Evolutionary conservation across 2,888 invertebrate species (phyloP).

Genomic region (Trissoscelio sp.): DNA sequence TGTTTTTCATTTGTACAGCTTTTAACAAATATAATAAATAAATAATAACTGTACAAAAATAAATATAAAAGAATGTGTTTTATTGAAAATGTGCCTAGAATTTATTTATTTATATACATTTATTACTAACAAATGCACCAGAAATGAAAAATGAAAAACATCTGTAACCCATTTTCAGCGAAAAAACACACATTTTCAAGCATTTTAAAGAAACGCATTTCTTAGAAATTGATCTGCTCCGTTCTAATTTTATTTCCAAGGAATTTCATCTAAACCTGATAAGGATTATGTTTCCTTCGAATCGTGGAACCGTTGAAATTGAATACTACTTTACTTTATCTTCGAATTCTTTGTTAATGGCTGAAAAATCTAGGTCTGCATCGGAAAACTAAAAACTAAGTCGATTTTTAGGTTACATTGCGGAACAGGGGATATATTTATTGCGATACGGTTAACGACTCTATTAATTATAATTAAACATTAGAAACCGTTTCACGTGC

Average conservation of each 20-base stretch:
- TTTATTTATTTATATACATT: too few species aligned
- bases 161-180: too few species aligned
- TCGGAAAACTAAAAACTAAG: not conserved
- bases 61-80: too few species aligned
- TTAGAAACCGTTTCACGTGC: constrained; percentile 53
- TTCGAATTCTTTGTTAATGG: constrained; percentile 13
- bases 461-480: constrained; percentile 53
- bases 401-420: not conserved
- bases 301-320: not conserved
- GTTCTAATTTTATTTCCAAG: constrained; percentile 3
- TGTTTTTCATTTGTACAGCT: too few species aligned
- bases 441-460: constrained; percentile 36
- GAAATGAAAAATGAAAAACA: too few species aligned
- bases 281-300: constrained; percentile 20
- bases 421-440: constrained; percentile 17
- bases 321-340: constrained; percentile 4
- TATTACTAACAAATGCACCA: too few species aligned
- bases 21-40: too few species aligned
- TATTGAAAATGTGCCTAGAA: too few species aligned
- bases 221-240: not conserved
- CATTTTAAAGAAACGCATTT: not conserved
- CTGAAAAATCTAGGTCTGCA: constrained; percentile 10
- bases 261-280: constrained; percentile 14
- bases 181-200: too few species aligned
- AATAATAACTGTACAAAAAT: too few species aligned